phyloP scores from a whole-genome alignment of 2,797 vertebrate species.

The Buceros bicornis region DNA sequence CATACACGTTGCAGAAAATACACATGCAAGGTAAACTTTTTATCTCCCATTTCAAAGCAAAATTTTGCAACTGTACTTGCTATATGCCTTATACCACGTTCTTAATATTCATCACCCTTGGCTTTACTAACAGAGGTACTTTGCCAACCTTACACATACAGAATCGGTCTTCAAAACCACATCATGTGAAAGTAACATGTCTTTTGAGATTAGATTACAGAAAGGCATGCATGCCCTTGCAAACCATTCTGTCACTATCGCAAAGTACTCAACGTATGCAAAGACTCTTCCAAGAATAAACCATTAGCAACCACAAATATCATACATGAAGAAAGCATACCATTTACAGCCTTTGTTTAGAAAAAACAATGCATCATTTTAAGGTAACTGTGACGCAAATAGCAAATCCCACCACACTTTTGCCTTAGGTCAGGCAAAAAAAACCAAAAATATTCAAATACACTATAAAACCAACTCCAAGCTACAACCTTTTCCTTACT shows the following conservation, averaged over 20 bases:
- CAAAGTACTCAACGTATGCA: constrained; percentile 38
- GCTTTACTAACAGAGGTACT: not conserved
- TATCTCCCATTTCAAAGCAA: not conserved
- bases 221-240: constrained; percentile 66
- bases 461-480: not conserved
- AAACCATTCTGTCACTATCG: constrained; percentile 33
- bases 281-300: constrained; percentile 75
- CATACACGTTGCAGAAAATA: not conserved
- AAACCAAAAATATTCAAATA: not conserved
- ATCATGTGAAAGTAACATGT: constrained; percentile 52
- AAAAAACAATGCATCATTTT: not conserved
- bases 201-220: constrained; percentile 73
- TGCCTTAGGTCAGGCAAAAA: not conserved
- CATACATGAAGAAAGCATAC: not conserved
- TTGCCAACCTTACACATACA: not conserved
- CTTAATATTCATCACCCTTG: not conserved
- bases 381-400: not conserved
- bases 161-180: constrained; percentile 30
- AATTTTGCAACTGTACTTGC: not conserved
- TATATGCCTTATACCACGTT: not conserved
- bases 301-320: constrained; percentile 49
- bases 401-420: not conserved
- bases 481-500: not conserved
- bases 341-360: constrained; percentile 40
- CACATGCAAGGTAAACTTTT: not conserved